Evolutionary conservation across 2,797 vertebrate genomes (phyloP).

Genomic region (Urosaurus nigricauda): DNA sequence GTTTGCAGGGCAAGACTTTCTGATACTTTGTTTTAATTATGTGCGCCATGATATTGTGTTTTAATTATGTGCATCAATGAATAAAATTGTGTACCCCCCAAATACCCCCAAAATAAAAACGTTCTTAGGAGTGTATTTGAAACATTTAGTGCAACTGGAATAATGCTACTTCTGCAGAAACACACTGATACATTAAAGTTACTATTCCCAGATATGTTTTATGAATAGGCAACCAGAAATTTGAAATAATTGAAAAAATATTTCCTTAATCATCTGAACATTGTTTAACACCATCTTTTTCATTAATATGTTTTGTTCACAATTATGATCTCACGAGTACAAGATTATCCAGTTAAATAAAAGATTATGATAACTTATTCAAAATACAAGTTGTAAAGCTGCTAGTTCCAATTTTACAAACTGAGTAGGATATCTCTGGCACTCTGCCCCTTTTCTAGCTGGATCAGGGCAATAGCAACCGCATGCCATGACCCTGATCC

Average conservation of each 20-base stretch:
- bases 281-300: background rate
- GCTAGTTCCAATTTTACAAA: background rate
- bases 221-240: background rate
- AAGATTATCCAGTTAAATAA: background rate
- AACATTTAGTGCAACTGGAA: background rate
- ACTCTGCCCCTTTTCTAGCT: no score
- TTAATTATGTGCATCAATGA: background rate
- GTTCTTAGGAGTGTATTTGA: slow-evolving; percentile 27
- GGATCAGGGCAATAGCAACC: no score
- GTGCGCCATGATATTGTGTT: background rate
- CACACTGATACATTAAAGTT: background rate
- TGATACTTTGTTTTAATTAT: slow-evolving; percentile 29
- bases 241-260: background rate
- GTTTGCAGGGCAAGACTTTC: slow-evolving; percentile 20
- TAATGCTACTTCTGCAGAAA: background rate
- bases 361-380: background rate
- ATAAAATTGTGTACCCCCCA: background rate
- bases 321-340: background rate
- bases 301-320: background rate
- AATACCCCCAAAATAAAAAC: slow-evolving; percentile 18
- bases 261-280: background rate
- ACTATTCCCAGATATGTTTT: background rate
- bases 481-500: no score
- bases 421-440: no score
- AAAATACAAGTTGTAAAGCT: background rate